phyloP scores from a whole-genome alignment of 1,140 invertebrate genomes.

The Drosophila ogumai region DNA sequence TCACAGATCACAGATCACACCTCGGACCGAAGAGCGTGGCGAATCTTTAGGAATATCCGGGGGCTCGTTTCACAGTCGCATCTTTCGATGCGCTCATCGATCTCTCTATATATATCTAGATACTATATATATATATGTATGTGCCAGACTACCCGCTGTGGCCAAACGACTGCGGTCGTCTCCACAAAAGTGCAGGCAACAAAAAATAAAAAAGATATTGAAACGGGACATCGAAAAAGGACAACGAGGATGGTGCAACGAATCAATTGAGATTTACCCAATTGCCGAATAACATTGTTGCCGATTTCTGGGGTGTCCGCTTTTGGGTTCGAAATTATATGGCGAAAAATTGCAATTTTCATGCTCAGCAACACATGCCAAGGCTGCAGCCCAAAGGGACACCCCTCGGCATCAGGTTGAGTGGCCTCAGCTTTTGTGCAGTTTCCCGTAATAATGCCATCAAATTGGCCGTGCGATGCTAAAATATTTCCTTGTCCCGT shows the following conservation, averaged over 20 bases:
- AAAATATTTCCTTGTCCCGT: constrained; percentile 13
- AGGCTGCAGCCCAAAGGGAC: constrained; percentile 27
- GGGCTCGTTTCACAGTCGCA: constrained; percentile 9
- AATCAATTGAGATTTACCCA: constrained; percentile 66
- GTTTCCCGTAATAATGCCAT: constrained; percentile 68
- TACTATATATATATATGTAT: background rate
- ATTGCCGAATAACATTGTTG: constrained; percentile 52
- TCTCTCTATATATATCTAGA: background rate
- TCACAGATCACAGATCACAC: constrained; percentile 48
- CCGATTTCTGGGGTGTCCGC: constrained; percentile 21
- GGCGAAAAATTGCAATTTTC: constrained; percentile 74
- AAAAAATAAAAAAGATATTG: background rate
- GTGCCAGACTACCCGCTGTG: constrained; percentile 63
- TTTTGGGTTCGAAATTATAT: constrained; percentile 56
- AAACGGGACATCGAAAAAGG: background rate
- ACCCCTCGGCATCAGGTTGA: constrained; percentile 9
- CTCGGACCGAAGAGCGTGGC: constrained; percentile 5
- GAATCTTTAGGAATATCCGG: constrained; percentile 12
- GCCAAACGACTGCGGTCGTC: constrained; percentile 79
- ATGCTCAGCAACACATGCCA: constrained; percentile 60
- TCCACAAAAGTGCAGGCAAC: constrained; percentile 45
- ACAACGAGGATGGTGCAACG: constrained; percentile 64
- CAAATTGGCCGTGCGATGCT: constrained; percentile 49
- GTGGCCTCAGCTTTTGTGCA: constrained; percentile 44
- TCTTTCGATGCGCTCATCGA: constrained; percentile 61